phyloP scores from a whole-genome alignment of 2,113 vertebrate genomes.

The Upupa epops region DNA sequence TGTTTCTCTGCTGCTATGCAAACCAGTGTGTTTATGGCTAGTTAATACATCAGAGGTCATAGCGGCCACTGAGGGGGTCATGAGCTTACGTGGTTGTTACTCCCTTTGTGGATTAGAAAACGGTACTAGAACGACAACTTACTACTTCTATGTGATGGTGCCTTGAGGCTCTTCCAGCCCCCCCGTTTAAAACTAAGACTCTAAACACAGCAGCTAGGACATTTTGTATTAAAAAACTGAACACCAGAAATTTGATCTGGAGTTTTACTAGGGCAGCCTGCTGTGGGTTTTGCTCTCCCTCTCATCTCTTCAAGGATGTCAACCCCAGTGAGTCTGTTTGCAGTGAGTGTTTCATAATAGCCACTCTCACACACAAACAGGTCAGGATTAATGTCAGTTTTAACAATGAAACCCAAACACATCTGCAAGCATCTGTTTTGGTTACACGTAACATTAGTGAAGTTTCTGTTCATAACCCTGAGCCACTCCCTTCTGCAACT shows the following conservation, averaged over 20 bases:
- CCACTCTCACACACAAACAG: neutral
- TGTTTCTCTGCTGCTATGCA: neutral
- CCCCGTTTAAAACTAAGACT: neutral
- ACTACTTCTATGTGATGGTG: neutral
- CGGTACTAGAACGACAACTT: neutral
- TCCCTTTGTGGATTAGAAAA: constrained; percentile 23
- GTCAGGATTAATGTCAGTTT: neutral
- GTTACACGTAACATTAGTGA: neutral
- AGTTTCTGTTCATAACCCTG: neutral
- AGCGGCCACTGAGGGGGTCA: neutral
- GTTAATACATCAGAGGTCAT: constrained; percentile 46
- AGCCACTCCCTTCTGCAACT: neutral
- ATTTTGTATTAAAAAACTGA: neutral
- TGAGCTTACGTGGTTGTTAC: constrained; percentile 24
- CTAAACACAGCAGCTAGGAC: neutral
- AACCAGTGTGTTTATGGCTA: constrained; percentile 8
- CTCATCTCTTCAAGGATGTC: neutral
- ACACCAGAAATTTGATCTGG: constrained; percentile 1
- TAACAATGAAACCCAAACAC: neutral
- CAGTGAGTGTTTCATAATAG: neutral
- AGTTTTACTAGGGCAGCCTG: neutral
- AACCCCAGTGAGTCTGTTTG: neutral
- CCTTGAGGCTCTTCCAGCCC: neutral
- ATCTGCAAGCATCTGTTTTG: neutral
- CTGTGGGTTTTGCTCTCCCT: neutral